Percentiles rank a stretch among this genome's conserved stretches.
Conservation (phyloP, 2,113 vertebrate genomes). For the Zosterops pallidus region DNA sequence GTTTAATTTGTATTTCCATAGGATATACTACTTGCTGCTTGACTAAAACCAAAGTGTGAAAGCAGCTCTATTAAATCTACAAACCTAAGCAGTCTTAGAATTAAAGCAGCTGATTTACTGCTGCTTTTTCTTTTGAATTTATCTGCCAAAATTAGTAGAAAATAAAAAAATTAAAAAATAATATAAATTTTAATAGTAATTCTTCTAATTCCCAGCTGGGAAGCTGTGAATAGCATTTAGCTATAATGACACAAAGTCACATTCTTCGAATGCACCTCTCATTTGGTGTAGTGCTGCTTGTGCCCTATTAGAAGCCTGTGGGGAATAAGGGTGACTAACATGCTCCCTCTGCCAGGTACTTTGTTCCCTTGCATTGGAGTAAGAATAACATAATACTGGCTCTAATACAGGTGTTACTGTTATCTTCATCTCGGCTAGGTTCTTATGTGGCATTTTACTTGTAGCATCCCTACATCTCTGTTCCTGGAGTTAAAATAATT, state of each 20-base stretch:
- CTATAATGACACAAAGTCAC: not conserved
- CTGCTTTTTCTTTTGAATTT: not conserved
- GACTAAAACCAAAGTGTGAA: not conserved
- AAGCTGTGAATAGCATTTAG: not conserved
- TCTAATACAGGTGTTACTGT: not conserved
- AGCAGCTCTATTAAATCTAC: not conserved
- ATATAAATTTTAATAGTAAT: not conserved
- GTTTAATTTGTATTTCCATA: not conserved
- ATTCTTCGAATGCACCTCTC: not conserved
- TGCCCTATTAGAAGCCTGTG: rapidly evolving
- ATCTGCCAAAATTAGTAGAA: not conserved
- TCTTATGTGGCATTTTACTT: not conserved
- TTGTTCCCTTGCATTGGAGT: not conserved
- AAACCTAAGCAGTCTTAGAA: not conserved
- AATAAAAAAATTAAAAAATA: not conserved
- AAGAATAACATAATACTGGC: not conserved
- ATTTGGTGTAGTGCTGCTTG: not conserved
- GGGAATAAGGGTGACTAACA: not conserved
- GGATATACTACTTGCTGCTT: not conserved
- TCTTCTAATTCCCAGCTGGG: not conserved
- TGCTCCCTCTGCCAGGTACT: not conserved
- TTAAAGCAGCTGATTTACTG: not conserved
- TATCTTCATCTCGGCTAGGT: not conserved
- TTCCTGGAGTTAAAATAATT: not conserved
- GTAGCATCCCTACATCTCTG: not conserved